Conservation (phyloP, 35 echinoderm and acorn worm genomes). For the Nesometra sesokonis region DNA sequence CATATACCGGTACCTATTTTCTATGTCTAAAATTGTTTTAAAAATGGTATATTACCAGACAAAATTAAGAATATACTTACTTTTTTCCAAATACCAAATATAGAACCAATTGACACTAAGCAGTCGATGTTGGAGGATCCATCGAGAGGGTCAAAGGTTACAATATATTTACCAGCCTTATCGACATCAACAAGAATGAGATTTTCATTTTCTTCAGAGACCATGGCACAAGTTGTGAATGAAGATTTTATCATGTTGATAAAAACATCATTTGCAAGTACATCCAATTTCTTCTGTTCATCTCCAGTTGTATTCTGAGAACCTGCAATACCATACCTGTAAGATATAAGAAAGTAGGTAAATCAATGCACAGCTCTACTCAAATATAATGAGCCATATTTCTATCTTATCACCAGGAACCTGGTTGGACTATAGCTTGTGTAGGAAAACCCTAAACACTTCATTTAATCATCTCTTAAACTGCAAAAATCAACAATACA, state of each 20-base stretch:
- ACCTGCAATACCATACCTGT: conserved; percentile 93
- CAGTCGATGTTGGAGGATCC: conserved; percentile 98
- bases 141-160: conserved; percentile 92
- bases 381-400: no score
- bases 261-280: conserved; percentile 86
- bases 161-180: conserved; percentile 85
- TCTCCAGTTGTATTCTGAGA: conserved; percentile 68
- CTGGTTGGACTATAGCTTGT: no score
- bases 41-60: no score
- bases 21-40: no score
- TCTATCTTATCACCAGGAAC: no score
- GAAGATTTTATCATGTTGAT: conserved; percentile 66
- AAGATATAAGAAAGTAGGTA: background rate
- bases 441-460: no score
- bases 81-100: conserved; percentile 93
- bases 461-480: no score
- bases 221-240: conserved; percentile 71
- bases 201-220: conserved; percentile 91
- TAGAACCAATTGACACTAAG: conserved; percentile 91
- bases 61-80: no score
- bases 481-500: no score
- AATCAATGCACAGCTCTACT: no score
- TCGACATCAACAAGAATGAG: conserved; percentile 67
- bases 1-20: no score
- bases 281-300: conserved; percentile 94